Conservation (phyloP, 2,797 vertebrate species). For the Chelidonichthys spinosus region DNA sequence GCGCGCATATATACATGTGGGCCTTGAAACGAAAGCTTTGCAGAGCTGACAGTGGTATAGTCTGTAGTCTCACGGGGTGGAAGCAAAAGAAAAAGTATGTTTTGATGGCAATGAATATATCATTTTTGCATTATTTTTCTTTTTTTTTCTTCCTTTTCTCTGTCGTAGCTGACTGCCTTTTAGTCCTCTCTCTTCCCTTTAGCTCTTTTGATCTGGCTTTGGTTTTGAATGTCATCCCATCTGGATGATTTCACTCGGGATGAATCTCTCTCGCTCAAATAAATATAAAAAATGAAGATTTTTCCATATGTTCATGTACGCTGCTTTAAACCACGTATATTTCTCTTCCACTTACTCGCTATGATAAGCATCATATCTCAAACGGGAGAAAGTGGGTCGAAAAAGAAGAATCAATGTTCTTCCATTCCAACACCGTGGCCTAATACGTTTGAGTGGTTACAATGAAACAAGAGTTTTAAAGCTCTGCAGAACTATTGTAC, state of each 20-base stretch:
- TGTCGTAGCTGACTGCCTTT: slow-evolving; percentile 65
- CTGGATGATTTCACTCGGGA: slow-evolving; percentile 85
- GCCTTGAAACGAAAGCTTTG: slow-evolving; percentile 58
- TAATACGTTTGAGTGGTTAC: background rate
- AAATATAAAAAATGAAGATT: slow-evolving; percentile 22
- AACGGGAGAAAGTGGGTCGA: slow-evolving; percentile 17
- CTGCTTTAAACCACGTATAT: slow-evolving; percentile 39
- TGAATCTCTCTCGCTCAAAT: slow-evolving; percentile 67
- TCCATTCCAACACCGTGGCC: background rate
- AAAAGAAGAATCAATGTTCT: slow-evolving; percentile 5
- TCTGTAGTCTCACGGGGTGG: slow-evolving; percentile 83
- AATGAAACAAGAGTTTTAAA: slow-evolving; percentile 32
- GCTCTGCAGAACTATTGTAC: background rate
- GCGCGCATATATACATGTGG: slow-evolving; percentile 61
- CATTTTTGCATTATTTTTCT: slow-evolving; percentile 77
- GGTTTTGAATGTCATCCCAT: slow-evolving; percentile 89
- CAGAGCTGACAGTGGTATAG: slow-evolving; percentile 68
- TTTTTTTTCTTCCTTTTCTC: slow-evolving; percentile 58
- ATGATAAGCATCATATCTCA: slow-evolving; percentile 31
- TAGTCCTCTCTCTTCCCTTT: slow-evolving; percentile 73
- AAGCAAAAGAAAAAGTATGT: slow-evolving; percentile 75
- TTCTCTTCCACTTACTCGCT: slow-evolving; percentile 35
- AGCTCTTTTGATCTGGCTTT: slow-evolving; percentile 88
- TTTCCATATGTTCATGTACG: slow-evolving; percentile 69
- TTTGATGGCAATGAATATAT: slow-evolving; percentile 92